phyloP scores from a whole-genome alignment of 2,113 vertebrate species.

The Corythoichthys haematopterus region DNA sequence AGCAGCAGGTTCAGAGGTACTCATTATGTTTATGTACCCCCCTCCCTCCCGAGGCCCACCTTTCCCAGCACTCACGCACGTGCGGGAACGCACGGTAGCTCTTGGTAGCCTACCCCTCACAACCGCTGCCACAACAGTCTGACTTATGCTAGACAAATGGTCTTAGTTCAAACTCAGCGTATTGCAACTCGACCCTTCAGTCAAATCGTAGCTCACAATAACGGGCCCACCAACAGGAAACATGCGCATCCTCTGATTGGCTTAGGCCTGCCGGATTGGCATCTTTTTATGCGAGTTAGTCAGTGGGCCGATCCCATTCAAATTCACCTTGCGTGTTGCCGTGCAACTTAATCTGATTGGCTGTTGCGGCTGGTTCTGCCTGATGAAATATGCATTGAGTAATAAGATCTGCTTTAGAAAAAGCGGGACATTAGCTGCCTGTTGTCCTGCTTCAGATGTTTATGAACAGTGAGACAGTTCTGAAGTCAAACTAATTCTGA shows the following conservation, averaged over 20 bases:
- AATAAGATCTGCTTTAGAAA: constrained; percentile 49
- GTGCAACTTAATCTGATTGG: constrained; percentile 51
- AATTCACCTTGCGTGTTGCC: constrained; percentile 33
- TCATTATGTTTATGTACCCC: constrained; percentile 71
- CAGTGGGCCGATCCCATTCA: constrained; percentile 34
- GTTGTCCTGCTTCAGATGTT: constrained; percentile 4
- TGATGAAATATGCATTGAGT: constrained; percentile 70
- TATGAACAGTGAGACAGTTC: not conserved
- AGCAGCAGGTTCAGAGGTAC: constrained; percentile 75
- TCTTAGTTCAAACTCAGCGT: constrained; percentile 41
- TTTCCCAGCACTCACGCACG: constrained; percentile 16
- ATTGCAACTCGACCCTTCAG: constrained; percentile 47
- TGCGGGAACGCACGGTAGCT: constrained; percentile 6
- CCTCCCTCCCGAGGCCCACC: constrained; percentile 17
- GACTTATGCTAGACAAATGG: constrained; percentile 34
- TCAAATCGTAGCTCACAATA: constrained; percentile 4
- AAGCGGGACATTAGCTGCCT: constrained; percentile 28
- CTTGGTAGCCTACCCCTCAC: constrained; percentile 2
- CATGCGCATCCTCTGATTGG: constrained; percentile 44
- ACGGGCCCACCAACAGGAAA: constrained; percentile 37
- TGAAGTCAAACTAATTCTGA: not conserved
- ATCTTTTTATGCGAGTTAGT: constrained; percentile 23
- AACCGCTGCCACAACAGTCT: constrained; percentile 4
- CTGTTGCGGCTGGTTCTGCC: constrained; percentile 18
- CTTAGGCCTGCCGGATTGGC: constrained; percentile 1